Percentiles rank a stretch among this genome's conserved stretches.
Evolutionary conservation across 2,888 invertebrate species (phyloP).

Genomic region (Drosophila cognata): DNA sequence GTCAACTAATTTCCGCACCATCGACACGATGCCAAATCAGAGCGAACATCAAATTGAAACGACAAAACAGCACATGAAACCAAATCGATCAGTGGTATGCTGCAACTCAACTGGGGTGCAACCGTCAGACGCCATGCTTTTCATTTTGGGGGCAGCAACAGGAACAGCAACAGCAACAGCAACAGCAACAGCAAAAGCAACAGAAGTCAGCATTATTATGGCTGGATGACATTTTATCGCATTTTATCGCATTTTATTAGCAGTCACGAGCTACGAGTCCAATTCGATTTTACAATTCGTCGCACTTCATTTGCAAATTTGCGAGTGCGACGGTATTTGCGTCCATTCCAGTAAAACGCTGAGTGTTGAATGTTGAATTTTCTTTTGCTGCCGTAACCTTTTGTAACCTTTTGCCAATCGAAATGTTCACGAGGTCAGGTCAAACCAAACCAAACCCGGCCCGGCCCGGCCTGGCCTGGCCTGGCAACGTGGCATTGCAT

Average conservation of each 20-base stretch:
- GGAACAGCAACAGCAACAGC: background rate
- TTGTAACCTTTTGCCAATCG: conserved; percentile 26
- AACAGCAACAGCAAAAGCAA: background rate
- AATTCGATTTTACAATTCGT: conserved; percentile 68
- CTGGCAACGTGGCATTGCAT: conserved; percentile 24
- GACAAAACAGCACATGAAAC: conserved; percentile 55
- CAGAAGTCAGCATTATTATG: conserved; percentile 54
- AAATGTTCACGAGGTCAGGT: conserved; percentile 30
- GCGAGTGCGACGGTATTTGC: conserved; percentile 31
- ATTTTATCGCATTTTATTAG: conserved; percentile 76
- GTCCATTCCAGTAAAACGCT: conserved; percentile 44
- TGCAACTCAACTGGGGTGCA: conserved; percentile 2
- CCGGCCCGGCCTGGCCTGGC: background rate
- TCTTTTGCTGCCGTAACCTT: conserved; percentile 30
- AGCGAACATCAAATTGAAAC: conserved; percentile 54
- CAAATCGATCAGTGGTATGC: conserved; percentile 62
- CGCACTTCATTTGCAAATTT: conserved; percentile 67
- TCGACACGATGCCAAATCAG: conserved; percentile 43
- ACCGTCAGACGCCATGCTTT: background rate
- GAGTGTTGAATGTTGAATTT: conserved; percentile 19
- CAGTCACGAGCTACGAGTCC: conserved; percentile 42
- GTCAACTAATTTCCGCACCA: conserved; percentile 69
- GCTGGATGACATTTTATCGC: conserved; percentile 67
- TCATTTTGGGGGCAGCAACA: conserved; percentile 1
- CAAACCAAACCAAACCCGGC: background rate